phyloP scores from a whole-genome alignment of 2,797 vertebrate species.

The Molossus molossus region DNA sequence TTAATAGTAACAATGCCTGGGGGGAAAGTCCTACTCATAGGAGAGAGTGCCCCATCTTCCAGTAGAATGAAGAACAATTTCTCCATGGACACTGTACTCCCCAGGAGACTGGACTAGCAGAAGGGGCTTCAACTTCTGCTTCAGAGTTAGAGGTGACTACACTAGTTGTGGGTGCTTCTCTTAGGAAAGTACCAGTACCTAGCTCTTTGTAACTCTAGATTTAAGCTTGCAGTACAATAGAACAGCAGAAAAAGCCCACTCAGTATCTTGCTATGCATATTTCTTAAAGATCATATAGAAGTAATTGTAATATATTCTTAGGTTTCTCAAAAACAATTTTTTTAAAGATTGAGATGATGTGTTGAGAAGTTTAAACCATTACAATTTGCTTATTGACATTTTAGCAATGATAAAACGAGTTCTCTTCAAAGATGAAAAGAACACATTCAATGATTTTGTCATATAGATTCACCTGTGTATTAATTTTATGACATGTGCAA shows the following conservation, averaged over 20 bases:
- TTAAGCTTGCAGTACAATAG: background rate
- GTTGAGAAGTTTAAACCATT: slow-evolving; percentile 25
- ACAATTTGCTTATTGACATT: slow-evolving; percentile 14
- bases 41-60: background rate
- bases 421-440: background rate
- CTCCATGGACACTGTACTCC: background rate
- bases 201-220: background rate
- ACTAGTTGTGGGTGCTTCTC: background rate
- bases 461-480: background rate
- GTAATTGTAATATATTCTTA: background rate
- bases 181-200: background rate
- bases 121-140: background rate
- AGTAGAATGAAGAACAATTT: background rate
- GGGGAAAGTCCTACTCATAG: no score
- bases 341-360: background rate
- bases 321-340: background rate
- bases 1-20: background rate
- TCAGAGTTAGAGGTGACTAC: background rate
- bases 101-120: background rate
- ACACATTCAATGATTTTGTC: background rate
- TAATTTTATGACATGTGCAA: background rate
- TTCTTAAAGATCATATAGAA: slow-evolving; percentile 24
- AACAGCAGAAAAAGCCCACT: background rate
- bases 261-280: background rate
- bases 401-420: slow-evolving; percentile 1